These are phyloP conservation scores for Ascaphus truei DNA, from an alignment of 2,113 vertebrate species.

Conservation along the genomic window DNA sequence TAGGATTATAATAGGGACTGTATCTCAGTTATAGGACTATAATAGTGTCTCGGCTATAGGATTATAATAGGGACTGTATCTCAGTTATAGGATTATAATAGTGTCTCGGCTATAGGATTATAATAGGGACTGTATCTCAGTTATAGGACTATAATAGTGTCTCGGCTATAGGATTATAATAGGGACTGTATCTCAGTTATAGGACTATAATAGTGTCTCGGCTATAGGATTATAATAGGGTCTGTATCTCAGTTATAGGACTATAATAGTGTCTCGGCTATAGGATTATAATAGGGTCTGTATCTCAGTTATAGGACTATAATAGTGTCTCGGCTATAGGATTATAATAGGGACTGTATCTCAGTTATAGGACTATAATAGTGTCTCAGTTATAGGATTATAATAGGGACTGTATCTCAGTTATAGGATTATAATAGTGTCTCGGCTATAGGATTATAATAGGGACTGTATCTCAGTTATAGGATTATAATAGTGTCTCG, in stretches of 20 bases:
- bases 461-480: background rate
- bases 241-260: background rate
- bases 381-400: background rate
- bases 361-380: background rate
- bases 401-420: background rate
- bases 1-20: background rate
- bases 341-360: background rate
- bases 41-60: too few species aligned
- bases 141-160: too few species aligned
- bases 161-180: background rate
- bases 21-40: background rate
- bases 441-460: too few species aligned
- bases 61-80: background rate
- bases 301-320: background rate
- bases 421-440: background rate
- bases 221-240: too few species aligned
- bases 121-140: too few species aligned
- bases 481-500: too few species aligned
- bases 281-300: background rate
- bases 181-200: background rate
- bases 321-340: too few species aligned
- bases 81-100: background rate
- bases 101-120: background rate
- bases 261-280: too few species aligned
- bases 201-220: background rate